Base-by-base conservation (phyloP, 92 coral and sea anemone species). In the Desmophyllum pertusum region DNA sequence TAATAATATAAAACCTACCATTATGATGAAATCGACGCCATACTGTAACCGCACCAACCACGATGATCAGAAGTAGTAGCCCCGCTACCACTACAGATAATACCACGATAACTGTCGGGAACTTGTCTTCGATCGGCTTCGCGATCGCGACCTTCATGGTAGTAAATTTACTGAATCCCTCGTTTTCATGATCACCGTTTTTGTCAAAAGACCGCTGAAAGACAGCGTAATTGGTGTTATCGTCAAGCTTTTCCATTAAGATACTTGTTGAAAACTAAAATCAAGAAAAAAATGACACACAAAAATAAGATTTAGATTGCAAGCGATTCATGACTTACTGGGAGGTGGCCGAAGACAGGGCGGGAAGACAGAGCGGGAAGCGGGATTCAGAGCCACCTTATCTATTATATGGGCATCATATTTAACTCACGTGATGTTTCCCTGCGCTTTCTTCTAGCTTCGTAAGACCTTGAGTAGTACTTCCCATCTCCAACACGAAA, bases 401-500 rank as follows among this genome's bases (percentile, higher is more conserved):
- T n/a, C n/a, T n/a, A n/a, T n/a, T n/a, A n/a, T n/a, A n/a, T n/a
- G n/a, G n/a, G n/a, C n/a, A n/a, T n/a, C n/a, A n/a, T n/a, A n/a
- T n/a, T 46, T 48, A 25, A 62, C 67, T 62, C 37, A 62, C 67
- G n/a, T n/a, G n/a, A 27, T 7, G 15, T 10, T 27, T 43, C 68
- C 75, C 83, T 81, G 59, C 79, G 41, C 52, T 81, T 48, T 37
- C 81, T 73, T 80, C 27, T 65, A 3, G 42, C 59, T 5, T n/a
- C 25, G 38, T 46, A 25, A 15, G 39, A 13, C 66, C 81, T 35
- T n/a, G 68, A 53, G 36, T 77, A 77, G 35, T 51, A 42, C 81
- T 77, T 53, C 29, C 83, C 87, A 36, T 61, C 70, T 80, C 90
- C 90, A 66, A 87, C 64, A 37, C 67, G 37, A 76, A 87, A 87